These are phyloP conservation scores for Festucalex cinctus DNA, from an alignment of 2,113 vertebrate genomes.

Conservation along the genomic window DNA sequence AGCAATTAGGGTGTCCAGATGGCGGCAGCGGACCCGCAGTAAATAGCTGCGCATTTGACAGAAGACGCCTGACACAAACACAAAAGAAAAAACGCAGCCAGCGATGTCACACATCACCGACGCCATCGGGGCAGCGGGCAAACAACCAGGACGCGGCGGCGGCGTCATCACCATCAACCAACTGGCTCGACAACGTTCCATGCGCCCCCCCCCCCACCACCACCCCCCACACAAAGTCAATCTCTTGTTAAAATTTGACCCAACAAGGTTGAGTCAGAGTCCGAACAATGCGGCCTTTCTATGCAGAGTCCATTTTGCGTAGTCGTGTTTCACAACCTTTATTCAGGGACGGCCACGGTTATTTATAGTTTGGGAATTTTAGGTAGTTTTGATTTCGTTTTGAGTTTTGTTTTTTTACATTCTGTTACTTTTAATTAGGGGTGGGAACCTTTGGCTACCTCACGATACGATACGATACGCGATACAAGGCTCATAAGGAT, in stretches of 20 bases:
- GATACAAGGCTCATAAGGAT: too few relatives aligned
- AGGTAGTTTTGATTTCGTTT: too few relatives aligned
- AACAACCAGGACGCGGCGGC: conserved; percentile 10
- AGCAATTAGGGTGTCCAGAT: conserved; percentile 77
- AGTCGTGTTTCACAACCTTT: conserved; percentile 17
- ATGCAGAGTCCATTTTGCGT: conserved; percentile 42
- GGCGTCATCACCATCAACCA: conserved; percentile 31
- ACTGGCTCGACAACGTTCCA: conserved; percentile 23
- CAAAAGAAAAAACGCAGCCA: conserved; percentile 60
- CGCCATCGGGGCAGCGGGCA: conserved; percentile 39
- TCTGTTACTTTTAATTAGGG: too few relatives aligned
- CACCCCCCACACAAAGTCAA: background rate
- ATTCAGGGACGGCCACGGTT: background rate
- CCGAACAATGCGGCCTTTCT: conserved; percentile 66
- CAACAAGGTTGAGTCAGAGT: conserved; percentile 50
- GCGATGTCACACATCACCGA: conserved; percentile 34
- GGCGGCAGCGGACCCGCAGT: conserved; percentile 67
- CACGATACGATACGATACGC: too few relatives aligned
- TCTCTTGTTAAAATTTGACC: conserved; percentile 54
- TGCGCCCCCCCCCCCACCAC: background rate
- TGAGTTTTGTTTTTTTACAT: too few relatives aligned
- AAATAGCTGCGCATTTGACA: conserved; percentile 64
- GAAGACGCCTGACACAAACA: conserved; percentile 60
- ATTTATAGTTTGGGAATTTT: too few relatives aligned
- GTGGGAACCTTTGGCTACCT: too few relatives aligned